Conservation (phyloP, 2,797 vertebrate genomes). For the Lithobates sylvaticus region DNA sequence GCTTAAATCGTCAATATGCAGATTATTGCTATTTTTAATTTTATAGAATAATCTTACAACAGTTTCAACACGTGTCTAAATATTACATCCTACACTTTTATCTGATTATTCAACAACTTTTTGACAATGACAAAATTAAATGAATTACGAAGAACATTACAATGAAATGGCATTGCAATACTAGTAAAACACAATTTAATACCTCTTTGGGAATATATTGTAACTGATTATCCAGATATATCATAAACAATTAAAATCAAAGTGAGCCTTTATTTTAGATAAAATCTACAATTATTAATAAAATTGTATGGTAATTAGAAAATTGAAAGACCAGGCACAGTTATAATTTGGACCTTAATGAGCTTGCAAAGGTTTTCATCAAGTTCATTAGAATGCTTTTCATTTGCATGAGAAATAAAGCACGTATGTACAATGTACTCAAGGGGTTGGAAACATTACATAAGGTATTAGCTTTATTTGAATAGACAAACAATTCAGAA, state of each 20-base stretch:
- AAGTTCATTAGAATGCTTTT: slow-evolving; percentile 23
- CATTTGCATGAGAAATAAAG: slow-evolving; percentile 28
- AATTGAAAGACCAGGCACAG: slow-evolving; percentile 38
- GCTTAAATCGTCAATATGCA: too few relatives aligned
- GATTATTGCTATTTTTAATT: too few relatives aligned
- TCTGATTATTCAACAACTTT: neutral
- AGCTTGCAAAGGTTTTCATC: slow-evolving; percentile 22
- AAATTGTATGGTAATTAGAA: slow-evolving; percentile 34
- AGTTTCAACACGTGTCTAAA: neutral
- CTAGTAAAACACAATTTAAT: slow-evolving; percentile 15
- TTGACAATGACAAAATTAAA: neutral
- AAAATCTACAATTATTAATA: slow-evolving; percentile 49
- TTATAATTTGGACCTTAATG: slow-evolving; percentile 41
- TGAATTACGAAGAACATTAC: slow-evolving; percentile 5
- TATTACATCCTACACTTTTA: neutral
- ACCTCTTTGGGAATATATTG: slow-evolving; percentile 38
- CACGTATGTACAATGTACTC: neutral
- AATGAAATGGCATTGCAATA: slow-evolving; percentile 17
- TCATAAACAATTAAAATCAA: slow-evolving; percentile 46
- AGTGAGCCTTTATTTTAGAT: slow-evolving; percentile 40
- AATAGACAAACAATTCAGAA: neutral
- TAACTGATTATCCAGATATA: slow-evolving; percentile 46
- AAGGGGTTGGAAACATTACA: neutral
- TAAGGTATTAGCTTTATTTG: neutral
- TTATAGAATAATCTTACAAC: neutral